A percentile compares a stretch with the other conserved stretches of the same genome.
Evolutionary conservation across 2,113 vertebrate genomes (phyloP).

Genomic region (Ctenomys sociabilis): DNA sequence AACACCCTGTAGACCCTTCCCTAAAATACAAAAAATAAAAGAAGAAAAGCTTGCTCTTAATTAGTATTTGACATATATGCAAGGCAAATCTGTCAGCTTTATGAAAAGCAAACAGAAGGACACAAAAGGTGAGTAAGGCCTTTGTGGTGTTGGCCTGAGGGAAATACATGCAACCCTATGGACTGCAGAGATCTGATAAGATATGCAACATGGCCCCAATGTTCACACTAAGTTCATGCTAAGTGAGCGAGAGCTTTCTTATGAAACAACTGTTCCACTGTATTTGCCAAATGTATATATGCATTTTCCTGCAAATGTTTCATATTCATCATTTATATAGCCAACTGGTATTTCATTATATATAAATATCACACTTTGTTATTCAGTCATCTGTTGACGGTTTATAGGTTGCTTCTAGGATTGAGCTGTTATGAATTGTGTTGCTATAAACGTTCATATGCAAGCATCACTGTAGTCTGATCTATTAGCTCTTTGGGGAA

Average conservation of each 20-base stretch:
- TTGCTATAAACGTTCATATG: neutral
- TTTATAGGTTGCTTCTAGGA: neutral
- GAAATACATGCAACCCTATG: accelerated
- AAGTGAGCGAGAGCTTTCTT: neutral
- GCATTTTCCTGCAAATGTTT: neutral
- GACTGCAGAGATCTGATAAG: neutral
- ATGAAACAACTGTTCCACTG: neutral
- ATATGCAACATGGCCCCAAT: neutral
- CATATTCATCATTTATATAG: neutral
- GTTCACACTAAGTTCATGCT: neutral
- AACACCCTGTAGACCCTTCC: too few relatives aligned
- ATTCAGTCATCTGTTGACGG: neutral
- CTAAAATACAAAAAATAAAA: too few relatives aligned
- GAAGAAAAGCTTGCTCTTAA: neutral
- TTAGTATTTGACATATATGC: neutral
- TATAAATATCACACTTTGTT: neutral
- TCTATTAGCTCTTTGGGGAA: neutral
- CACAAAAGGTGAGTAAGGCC: neutral
- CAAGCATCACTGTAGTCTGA: neutral
- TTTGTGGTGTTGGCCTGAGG: neutral
- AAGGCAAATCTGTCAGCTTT: neutral
- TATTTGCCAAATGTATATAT: neutral
- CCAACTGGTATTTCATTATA: neutral
- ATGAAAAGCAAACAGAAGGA: neutral
- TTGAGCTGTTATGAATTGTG: neutral